Evolutionary conservation across 2,797 vertebrate species (phyloP).

Genomic region (Siniperca scherzeri): DNA sequence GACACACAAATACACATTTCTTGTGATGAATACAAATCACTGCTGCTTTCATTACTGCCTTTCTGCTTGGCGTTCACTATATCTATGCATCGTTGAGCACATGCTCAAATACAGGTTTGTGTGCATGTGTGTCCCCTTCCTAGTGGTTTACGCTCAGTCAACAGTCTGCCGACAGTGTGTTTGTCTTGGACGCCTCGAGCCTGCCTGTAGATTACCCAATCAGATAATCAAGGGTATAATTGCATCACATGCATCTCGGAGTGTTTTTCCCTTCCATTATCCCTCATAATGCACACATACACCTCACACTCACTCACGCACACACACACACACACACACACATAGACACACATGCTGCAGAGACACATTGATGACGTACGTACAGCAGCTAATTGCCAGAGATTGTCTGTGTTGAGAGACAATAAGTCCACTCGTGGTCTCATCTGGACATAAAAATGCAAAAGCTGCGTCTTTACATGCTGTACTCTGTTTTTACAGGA

Average conservation of each 20-base stretch:
- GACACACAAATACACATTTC: background rate
- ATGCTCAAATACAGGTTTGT: constrained; percentile 47
- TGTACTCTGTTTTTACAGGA: constrained; percentile 12
- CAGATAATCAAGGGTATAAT: constrained; percentile 81
- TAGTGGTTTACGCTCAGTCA: constrained; percentile 68
- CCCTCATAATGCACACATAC: constrained; percentile 67
- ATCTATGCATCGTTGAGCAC: constrained; percentile 46
- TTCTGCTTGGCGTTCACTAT: constrained; percentile 38
- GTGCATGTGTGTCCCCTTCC: constrained; percentile 31
- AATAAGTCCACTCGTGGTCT: constrained; percentile 24
- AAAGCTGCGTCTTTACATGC: constrained; percentile 21
- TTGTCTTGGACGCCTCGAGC: constrained; percentile 77
- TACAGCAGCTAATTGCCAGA: constrained; percentile 58
- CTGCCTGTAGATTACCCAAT: constrained; percentile 80
- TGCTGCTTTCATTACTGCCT: constrained; percentile 27
- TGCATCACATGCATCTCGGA: constrained; percentile 82
- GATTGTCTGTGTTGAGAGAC: constrained; percentile 49
- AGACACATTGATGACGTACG: constrained; percentile 55
- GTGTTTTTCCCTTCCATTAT: constrained; percentile 80
- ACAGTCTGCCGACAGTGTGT: constrained; percentile 71
- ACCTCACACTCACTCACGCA: constrained; percentile 18
- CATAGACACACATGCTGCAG: constrained; percentile 34
- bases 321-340: constrained; percentile 10
- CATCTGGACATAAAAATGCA: constrained; percentile 40
- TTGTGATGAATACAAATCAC: constrained; percentile 31